Evolutionary conservation across 1,140 invertebrate genomes (phyloP).

Genomic region (Venturia canescens): DNA sequence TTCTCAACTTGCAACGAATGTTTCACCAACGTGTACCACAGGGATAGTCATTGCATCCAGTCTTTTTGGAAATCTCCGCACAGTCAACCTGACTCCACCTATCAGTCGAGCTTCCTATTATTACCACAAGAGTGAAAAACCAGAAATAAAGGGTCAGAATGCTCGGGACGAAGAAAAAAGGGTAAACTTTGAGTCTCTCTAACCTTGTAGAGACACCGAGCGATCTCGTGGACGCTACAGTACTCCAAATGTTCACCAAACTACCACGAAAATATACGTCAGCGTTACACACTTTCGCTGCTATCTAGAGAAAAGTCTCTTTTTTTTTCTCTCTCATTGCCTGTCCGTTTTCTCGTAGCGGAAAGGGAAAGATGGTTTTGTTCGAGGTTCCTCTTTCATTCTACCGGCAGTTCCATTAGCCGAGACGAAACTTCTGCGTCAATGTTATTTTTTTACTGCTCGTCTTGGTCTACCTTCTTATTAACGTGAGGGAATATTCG

Average conservation of each 20-base stretch:
- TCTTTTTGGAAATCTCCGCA: not conserved
- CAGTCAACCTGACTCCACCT: not conserved
- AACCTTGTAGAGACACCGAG: not conserved
- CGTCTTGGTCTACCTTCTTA: not conserved
- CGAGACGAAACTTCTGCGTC: too few species aligned
- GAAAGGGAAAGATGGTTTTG: not conserved
- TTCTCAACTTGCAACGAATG: not conserved
- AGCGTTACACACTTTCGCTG: not conserved
- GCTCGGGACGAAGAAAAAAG: not conserved
- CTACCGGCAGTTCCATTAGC: too few species aligned
- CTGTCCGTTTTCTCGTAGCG: not conserved
- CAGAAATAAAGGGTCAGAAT: not conserved
- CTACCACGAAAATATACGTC: not conserved
- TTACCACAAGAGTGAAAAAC: not conserved
- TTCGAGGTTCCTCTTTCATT: too few species aligned
- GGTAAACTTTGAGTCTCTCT: not conserved
- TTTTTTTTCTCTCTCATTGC: not conserved
- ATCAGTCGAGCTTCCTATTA: not conserved
- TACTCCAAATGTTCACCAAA: not conserved
- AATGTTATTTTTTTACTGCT: too few species aligned
- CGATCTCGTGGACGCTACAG: not conserved
- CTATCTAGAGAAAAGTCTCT: not conserved
- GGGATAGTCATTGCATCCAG: not conserved
- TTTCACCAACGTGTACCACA: not conserved
- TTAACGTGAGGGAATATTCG: not conserved